Conservation (phyloP, 2,797 vertebrate genomes). For the Jordanella pulchra region DNA sequence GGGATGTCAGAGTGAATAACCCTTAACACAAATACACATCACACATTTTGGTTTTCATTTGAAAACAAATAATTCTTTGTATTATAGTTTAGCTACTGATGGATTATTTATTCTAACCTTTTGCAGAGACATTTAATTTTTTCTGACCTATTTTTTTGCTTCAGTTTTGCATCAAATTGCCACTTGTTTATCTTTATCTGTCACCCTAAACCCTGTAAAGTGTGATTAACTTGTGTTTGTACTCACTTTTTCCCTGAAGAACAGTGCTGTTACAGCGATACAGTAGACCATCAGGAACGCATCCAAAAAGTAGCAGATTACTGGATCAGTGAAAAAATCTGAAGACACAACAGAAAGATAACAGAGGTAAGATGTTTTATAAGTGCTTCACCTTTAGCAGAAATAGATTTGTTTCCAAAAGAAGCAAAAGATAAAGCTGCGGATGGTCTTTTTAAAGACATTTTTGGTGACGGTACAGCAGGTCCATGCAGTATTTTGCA, state of each 20-base stretch:
- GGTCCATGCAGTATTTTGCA: background rate
- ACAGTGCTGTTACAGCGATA: constrained; percentile 83
- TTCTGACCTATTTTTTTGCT: background rate
- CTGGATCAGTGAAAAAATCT: constrained; percentile 78
- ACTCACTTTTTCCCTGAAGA: constrained; percentile 87
- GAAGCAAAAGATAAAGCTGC: background rate
- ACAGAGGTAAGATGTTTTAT: background rate
- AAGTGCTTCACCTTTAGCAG: background rate
- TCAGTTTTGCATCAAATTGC: background rate
- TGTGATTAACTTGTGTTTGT: background rate
- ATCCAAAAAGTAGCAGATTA: constrained; percentile 89
- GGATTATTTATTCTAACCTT: too few relatives aligned
- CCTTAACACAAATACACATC: too few relatives aligned
- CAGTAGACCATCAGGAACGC: constrained; percentile 88
- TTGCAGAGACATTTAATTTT: too few relatives aligned
- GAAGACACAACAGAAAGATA: constrained; percentile 10
- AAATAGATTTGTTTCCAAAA: background rate
- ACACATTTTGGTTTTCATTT: too few relatives aligned
- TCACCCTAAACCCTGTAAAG: background rate
- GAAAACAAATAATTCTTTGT: too few relatives aligned
- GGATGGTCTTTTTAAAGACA: background rate
- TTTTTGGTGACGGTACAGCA: background rate
- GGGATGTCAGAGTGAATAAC: too few relatives aligned
- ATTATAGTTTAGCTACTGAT: too few relatives aligned
- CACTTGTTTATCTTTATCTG: background rate